Percentiles rank a stretch among this genome's conserved stretches.
phyloP scores from a whole-genome alignment of 1,140 invertebrate genomes.

The Polyergus mexicanus region DNA sequence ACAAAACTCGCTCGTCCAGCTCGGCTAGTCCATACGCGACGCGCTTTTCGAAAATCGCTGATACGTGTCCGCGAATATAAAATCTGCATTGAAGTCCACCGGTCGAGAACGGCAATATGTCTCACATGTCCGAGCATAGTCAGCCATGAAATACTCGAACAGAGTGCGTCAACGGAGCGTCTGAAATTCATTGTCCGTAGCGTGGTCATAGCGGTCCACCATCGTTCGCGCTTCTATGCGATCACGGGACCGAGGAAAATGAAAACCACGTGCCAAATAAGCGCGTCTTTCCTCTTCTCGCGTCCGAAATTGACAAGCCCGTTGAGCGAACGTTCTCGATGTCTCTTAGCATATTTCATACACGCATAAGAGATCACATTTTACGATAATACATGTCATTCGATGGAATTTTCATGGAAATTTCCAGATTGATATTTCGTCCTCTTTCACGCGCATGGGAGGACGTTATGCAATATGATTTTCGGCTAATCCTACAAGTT shows the following conservation, averaged over 20 bases:
- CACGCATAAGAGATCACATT: background rate
- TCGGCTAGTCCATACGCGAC: constrained; percentile 27
- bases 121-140: constrained; percentile 59
- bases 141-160: constrained; percentile 58
- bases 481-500: constrained; percentile 43
- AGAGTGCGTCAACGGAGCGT: constrained; percentile 61
- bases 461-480: constrained; percentile 25
- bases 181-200: constrained; percentile 63
- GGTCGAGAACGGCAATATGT: constrained; percentile 62
- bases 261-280: constrained; percentile 50
- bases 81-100: constrained; percentile 60
- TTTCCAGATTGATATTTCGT: constrained; percentile 25
- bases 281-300: constrained; percentile 20
- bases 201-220: constrained; percentile 17
- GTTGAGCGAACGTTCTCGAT: background rate
- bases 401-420: constrained; percentile 4
- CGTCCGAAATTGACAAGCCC: constrained; percentile 20
- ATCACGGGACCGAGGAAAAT: constrained; percentile 58
- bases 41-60: constrained; percentile 55
- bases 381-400: constrained; percentile 29
- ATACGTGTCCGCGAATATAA: constrained; percentile 57
- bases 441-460: background rate
- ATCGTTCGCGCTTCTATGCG: constrained; percentile 48
- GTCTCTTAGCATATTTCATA: constrained; percentile 6
- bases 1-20: background rate